A percentile compares a stretch with the other conserved stretches of the same genome.
Conservation (phyloP, 2,888 invertebrate genomes). For the Xanthorhoe spadicearia region DNA sequence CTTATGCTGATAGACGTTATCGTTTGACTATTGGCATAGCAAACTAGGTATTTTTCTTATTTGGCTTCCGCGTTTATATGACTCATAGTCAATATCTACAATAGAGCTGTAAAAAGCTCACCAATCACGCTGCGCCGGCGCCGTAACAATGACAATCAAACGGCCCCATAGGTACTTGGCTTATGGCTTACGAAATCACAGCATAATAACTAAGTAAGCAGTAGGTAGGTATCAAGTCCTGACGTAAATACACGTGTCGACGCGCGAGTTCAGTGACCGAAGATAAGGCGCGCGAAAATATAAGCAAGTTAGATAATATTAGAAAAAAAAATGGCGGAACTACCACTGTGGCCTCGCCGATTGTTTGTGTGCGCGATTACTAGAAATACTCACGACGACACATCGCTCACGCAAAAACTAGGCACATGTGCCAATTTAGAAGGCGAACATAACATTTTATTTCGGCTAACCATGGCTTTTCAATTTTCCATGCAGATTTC, state of each 20-base stretch:
- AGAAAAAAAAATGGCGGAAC: constrained; percentile 69
- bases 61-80: constrained; percentile 20
- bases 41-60: not conserved
- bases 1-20: not conserved
- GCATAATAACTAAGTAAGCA: constrained; percentile 4
- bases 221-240: constrained; percentile 6
- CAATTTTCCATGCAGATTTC: not conserved
- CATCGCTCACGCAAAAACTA: constrained; percentile 35
- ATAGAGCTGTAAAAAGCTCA: constrained; percentile 22
- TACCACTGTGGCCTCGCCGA: constrained; percentile 48
- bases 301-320: constrained; percentile 78
- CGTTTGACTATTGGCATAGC: not conserved
- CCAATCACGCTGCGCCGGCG: not conserved
- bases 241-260: constrained; percentile 55
- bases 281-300: constrained; percentile 78
- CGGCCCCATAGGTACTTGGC: constrained; percentile 13
- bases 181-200: constrained; percentile 20
- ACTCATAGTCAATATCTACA: constrained; percentile 12
- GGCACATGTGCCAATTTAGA: constrained; percentile 1
- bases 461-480: not conserved
- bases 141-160: constrained; percentile 23
- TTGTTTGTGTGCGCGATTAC: constrained; percentile 45
- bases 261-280: constrained; percentile 66
- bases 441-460: not conserved
- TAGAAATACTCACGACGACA: constrained; percentile 44